Conservation (phyloP, 2,888 invertebrate genomes). For the Tipula helvola region DNA sequence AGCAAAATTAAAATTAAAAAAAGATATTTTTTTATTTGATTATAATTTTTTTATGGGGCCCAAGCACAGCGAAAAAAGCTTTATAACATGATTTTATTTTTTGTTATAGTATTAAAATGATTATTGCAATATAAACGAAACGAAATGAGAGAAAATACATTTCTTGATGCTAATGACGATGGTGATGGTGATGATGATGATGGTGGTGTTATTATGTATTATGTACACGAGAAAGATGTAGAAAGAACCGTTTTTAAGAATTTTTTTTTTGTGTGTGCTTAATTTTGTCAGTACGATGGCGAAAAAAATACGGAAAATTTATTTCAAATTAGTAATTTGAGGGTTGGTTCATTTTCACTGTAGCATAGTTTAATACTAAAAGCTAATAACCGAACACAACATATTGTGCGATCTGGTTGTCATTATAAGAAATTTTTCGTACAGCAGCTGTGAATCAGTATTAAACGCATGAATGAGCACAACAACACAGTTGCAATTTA, state of each 20-base stretch:
- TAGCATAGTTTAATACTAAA: not conserved
- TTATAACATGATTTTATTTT: not conserved
- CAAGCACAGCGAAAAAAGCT: not conserved
- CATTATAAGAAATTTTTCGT: not conserved
- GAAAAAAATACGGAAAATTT: not conserved
- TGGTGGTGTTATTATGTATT: not conserved
- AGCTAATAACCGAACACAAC: not conserved
- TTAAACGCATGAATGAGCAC: not conserved
- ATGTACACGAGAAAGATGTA: not conserved
- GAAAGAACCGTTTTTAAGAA: not conserved
- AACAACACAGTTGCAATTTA: not conserved
- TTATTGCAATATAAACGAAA: not conserved
- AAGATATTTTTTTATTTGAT: not conserved
- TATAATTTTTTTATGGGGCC: not conserved
- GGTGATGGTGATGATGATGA: not conserved
- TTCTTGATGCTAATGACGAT: not conserved
- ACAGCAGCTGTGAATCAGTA: not conserved
- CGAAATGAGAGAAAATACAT: not conserved
- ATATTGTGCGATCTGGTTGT: not conserved
- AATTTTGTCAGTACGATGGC: not conserved
- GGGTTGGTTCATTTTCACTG: not conserved
- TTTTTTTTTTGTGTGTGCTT: not conserved
- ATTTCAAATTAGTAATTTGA: not conserved
- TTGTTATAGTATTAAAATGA: not conserved
- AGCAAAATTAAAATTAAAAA: not conserved